Base-by-base conservation (phyloP, 2,113 vertebrate genomes). In the Eudorcas thomsonii region DNA sequence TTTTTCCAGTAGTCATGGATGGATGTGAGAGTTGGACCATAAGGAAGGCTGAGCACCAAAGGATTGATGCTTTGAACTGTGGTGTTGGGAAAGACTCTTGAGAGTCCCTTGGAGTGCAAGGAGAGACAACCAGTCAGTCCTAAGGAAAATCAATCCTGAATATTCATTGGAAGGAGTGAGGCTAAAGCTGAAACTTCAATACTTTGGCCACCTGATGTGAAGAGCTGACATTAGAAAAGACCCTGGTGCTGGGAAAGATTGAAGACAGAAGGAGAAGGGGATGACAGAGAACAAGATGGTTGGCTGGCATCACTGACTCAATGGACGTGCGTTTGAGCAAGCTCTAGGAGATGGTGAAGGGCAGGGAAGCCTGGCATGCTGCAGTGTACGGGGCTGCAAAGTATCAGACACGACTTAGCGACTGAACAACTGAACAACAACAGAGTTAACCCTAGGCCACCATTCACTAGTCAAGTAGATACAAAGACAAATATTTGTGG, bases 321-420 rank as follows among this genome's bases (percentile, higher is more conserved):
- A 33, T 64, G 60, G 60, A 16, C 3, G 0, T 64, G 62, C 16
- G 3, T 64, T 33, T 33, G 62, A 64, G 30, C 62, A 64, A 33
- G 62, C 62, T 33, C 30, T 33, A 64, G 15, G 30, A 17, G 62
- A 64, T 33, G 62, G 62, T 33, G 30, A 33, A 17, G 62, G 62
- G 7, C 62, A 17, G 62, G 62, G 15, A 33, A 64, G 62, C 15
- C 62, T 64, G 62, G 62, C 62, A 2, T 64, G 64, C 64, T 71
- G 17, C 64, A 36, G n/a, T 71, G 9, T 36, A 21, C 0, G 0
- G 64, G 64, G 16, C 19, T 36, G 64, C 64, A 36, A 71, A 71
- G 9, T 11, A 33, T 36, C 64, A 23, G 64, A 71, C 64, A 71
- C 0, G 0, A 11, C n/a, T 36, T n/a, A 71, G 64, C 0, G 2